A percentile compares a stretch with the other conserved stretches of the same genome.
Evolutionary conservation across 2,888 invertebrate species (phyloP).

Genomic region (Bellardia pandia): DNA sequence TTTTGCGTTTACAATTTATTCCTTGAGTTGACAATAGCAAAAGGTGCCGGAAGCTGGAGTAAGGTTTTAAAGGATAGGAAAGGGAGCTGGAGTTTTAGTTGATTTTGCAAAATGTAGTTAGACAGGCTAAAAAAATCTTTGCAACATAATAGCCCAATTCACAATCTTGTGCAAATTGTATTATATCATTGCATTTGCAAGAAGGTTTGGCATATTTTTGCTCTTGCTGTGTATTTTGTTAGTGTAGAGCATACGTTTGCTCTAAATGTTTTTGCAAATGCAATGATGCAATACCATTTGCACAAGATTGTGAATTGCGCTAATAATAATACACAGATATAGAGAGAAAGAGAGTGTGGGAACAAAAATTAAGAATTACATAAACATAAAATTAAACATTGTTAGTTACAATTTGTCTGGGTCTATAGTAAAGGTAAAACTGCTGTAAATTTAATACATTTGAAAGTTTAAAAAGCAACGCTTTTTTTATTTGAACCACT

Average conservation of each 20-base stretch:
- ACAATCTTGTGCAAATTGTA: no score
- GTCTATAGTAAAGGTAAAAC: not conserved
- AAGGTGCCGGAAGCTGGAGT: conserved; percentile 47
- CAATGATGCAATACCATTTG: no score
- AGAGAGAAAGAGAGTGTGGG: not conserved
- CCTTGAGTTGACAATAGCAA: conserved; percentile 20
- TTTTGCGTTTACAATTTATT: conserved; percentile 20
- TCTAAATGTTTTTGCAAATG: no score
- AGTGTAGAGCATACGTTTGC: no score
- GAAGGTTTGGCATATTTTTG: no score
- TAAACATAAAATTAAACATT: conserved; percentile 31
- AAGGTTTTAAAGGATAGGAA: conserved; percentile 9
- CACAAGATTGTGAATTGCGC: no score
- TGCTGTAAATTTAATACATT: conserved; percentile 30
- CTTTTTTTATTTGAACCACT: no score
- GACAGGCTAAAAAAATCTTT: conserved; percentile 11
- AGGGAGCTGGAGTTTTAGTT: not conserved
- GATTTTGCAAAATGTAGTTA: not conserved
- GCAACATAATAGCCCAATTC: not conserved
- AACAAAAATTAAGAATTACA: conserved; percentile 25
- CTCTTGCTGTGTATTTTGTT: no score
- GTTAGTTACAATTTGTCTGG: conserved; percentile 54
- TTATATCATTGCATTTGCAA: no score
- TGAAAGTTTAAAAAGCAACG: conserved; percentile 22
- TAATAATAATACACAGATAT: not conserved